Evolutionary conservation across 2,888 invertebrate species (phyloP).

Genomic region (Morpho deidamia): DNA sequence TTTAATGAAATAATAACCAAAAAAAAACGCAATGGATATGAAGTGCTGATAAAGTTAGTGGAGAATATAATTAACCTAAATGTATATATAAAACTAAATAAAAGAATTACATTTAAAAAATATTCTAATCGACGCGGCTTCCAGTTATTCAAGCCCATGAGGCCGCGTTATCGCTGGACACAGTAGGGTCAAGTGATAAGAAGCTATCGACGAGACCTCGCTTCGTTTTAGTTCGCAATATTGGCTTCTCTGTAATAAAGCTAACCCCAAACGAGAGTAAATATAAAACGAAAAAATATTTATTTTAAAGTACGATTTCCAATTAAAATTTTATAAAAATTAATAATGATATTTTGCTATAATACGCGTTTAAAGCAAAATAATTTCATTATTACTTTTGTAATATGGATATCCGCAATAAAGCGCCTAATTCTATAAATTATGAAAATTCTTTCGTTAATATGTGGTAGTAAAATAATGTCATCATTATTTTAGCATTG

Average conservation of each 20-base stretch:
- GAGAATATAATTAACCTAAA: neutral
- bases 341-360: too few species aligned
- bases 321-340: neutral
- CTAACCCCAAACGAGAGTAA: neutral
- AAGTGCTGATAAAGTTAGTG: too few species aligned
- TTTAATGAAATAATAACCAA: too few species aligned
- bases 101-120: constrained; percentile 4
- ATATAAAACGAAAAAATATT: neutral
- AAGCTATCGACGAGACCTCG: constrained; percentile 30
- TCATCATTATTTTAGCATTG: too few species aligned
- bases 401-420: too few species aligned
- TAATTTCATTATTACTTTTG: too few species aligned
- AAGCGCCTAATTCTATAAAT: too few species aligned
- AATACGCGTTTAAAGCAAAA: too few species aligned
- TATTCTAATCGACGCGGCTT: constrained; percentile 16
- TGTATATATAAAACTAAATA: neutral
- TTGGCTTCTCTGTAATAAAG: constrained; percentile 10
- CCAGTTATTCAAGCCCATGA: constrained; percentile 20
- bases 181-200: constrained; percentile 33
- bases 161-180: constrained; percentile 24
- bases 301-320: neutral
- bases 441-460: too few species aligned
- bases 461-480: too few species aligned
- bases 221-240: constrained; percentile 26
- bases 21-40: too few species aligned